A percentile compares a stretch with the other conserved stretches of the same genome.
Conservation (phyloP, 1,140 invertebrate genomes). For the Drosophila kikkawai region DNA sequence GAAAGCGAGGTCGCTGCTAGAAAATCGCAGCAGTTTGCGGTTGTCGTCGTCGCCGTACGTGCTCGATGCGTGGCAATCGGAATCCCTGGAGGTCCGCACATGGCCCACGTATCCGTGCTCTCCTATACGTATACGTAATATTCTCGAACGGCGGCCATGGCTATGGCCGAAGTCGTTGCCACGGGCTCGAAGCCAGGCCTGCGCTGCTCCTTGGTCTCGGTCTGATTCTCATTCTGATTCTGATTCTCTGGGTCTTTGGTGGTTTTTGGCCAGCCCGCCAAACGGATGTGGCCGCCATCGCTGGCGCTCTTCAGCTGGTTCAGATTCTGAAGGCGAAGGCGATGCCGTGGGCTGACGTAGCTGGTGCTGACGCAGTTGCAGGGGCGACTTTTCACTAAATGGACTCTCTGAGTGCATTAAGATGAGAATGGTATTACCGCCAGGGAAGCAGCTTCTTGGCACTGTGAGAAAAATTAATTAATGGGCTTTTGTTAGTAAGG, state of each 20-base stretch:
- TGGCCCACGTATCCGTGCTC: constrained; percentile 28
- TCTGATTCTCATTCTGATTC: constrained; percentile 21
- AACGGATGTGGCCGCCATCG: constrained; percentile 26
- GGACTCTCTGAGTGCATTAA: constrained; percentile 76
- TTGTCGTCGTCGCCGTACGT: constrained; percentile 72
- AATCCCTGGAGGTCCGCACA: constrained; percentile 59
- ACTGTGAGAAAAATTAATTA: constrained; percentile 5
- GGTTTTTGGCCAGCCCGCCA: constrained; percentile 36
- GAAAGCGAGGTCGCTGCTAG: constrained; percentile 48
- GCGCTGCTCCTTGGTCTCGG: constrained; percentile 40
- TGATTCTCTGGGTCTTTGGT: constrained; percentile 32
- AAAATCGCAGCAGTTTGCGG: constrained; percentile 66
- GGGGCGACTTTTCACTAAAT: constrained; percentile 71
- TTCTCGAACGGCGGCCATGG: constrained; percentile 3
- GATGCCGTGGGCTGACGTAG: constrained; percentile 36
- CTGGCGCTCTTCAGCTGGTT: constrained; percentile 13
- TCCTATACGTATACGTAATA: constrained; percentile 5
- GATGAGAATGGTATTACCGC: constrained; percentile 75
- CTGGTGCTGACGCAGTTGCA: constrained; percentile 60
- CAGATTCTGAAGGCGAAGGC: constrained; percentile 14
- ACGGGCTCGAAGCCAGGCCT: constrained; percentile 15
- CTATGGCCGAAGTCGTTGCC: constrained; percentile 20
- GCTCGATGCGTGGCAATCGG: constrained; percentile 76
- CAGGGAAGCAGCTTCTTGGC: constrained; percentile 9
- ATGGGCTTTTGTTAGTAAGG: neutral